Evolutionary conservation across 2,888 invertebrate species (phyloP), one percentile per base, ranked within the genome.

Genomic region (Melolontha melolontha): DNA sequence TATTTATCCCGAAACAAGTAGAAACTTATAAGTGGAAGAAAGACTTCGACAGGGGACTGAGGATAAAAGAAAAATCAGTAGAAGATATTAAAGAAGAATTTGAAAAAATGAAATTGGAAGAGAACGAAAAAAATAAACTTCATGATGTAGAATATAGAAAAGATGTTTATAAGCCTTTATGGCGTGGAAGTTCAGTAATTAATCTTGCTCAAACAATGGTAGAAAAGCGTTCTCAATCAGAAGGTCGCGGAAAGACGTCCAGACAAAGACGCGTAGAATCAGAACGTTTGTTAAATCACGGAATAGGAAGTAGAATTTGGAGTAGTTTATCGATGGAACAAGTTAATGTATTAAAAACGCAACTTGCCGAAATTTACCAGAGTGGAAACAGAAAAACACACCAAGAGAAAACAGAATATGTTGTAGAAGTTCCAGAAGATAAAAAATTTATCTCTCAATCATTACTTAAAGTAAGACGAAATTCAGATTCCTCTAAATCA

Each of bases 311-410:
- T 76, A 88, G 91, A 68, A 86, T 94, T 63, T 94, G 94, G 88
- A 94, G 93, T 77, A 94, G 94, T 75, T 83, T 95, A 49, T 93
- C 94, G 0, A 89, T 91, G 83, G 93, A 95, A 72, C 94, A 95
- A 84, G 91, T 94, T 0, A 90, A 89, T 75, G 90, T 92, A 27
- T 84, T 95, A 47, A 94, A 93, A 80, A 88, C 88, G 74, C 94
- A 94, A 79, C 81, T 95, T 0, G 91, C 90, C 74, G 93, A 94
- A 72, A 94, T 95, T 70, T 95, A 94, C 74, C 91, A 91, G 59
- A 80, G 85, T 75, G 75, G 69, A 54, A 67, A 68, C 22, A 64
- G 49, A 52, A 73, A 69, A 62, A 49, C 27, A 55, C 41, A 63
- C 12, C 62, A 66, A 75, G 51, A 84, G 82, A 76, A 83, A 64